Percentiles rank a stretch among this genome's conserved stretches.
Evolutionary conservation across 2,888 invertebrate species (phyloP).

Genomic region (Galerucella calmariensis): DNA sequence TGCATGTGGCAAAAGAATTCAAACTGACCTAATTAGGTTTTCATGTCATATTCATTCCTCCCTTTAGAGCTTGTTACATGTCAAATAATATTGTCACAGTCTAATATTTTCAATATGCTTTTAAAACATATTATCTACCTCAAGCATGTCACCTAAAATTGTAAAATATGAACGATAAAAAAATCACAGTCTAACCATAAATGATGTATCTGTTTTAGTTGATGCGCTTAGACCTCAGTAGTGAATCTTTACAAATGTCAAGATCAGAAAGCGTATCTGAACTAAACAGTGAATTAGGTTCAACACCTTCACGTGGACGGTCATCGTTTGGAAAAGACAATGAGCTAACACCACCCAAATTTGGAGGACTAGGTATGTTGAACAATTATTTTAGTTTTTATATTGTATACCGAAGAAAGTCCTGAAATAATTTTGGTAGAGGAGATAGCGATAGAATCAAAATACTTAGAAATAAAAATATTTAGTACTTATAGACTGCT

Average conservation of each 20-base stretch:
- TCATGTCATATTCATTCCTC: no score
- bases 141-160: conserved; percentile 3
- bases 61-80: not conserved
- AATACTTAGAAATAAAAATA: conserved; percentile 10
- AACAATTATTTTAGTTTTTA: not conserved
- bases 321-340: conserved; percentile 63
- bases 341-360: conserved; percentile 75
- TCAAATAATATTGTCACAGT: not conserved
- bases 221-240: conserved; percentile 83
- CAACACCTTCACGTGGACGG: conserved; percentile 58
- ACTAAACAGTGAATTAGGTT: conserved; percentile 73
- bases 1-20: no score
- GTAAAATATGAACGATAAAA: not conserved
- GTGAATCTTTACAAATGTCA: conserved; percentile 81
- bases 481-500: conserved; percentile 11
- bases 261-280: conserved; percentile 88
- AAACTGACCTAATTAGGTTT: no score
- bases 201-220: conserved; percentile 67
- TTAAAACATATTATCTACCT: not conserved
- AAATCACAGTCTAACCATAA: no score
- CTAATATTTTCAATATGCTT: not conserved
- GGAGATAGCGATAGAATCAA: conserved; percentile 15
- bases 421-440: not conserved
- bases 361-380: conserved; percentile 83
- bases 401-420: no score